Percentiles rank a stretch among this genome's conserved stretches.
Conservation (phyloP, 2,888 invertebrate genomes). For the Morinoia aosen region DNA sequence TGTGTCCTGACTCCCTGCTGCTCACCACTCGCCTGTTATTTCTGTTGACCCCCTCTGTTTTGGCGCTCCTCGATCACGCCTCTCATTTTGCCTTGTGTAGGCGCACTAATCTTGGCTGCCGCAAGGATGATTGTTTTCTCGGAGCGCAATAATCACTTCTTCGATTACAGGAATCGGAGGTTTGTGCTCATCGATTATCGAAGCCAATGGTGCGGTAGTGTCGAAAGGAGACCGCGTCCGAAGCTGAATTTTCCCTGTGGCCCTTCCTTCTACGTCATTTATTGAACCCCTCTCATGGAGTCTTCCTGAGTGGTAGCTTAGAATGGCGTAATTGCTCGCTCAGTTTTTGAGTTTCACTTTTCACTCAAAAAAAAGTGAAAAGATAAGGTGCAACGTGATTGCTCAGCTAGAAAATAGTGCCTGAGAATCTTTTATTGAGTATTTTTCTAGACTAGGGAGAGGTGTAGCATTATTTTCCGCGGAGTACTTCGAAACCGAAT, state of each 20-base stretch:
- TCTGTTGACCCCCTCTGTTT: background rate
- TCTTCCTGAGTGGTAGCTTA: background rate
- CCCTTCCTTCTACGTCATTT: background rate
- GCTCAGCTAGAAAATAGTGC: background rate
- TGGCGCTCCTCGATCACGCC: background rate
- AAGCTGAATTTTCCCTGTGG: background rate
- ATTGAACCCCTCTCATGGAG: background rate
- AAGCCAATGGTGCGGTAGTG: constrained; percentile 17
- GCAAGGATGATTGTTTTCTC: constrained; percentile 42
- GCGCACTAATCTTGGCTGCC: background rate
- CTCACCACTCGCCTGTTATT: background rate
- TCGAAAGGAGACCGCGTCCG: background rate
- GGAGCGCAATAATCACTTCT: constrained; percentile 37
- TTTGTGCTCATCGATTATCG: constrained; percentile 37
- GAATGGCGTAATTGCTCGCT: background rate
- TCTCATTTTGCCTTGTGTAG: background rate
- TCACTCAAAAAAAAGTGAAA: background rate
- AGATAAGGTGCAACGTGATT: background rate
- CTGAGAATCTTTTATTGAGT: background rate
- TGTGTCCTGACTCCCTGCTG: too few relatives aligned
- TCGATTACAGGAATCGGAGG: constrained; percentile 33
- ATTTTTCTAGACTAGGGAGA: background rate
- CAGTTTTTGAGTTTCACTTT: background rate
- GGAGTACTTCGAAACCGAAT: background rate
- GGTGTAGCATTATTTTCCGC: background rate